Conservation (phyloP, 2,113 vertebrate genomes). For the Tragelaphus strepsiceros region DNA sequence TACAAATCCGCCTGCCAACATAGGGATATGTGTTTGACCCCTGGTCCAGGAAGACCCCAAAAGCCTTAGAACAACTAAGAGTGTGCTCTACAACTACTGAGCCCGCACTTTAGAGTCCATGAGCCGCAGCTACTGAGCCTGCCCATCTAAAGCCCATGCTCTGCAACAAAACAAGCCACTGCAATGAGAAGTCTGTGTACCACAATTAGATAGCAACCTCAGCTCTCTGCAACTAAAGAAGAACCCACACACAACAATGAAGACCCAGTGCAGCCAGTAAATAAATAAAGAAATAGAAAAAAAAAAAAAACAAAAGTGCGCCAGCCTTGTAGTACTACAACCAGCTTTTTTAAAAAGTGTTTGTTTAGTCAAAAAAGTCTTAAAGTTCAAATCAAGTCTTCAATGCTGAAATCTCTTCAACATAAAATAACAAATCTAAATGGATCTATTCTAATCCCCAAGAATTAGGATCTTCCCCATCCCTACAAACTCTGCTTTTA, state of each 20-base stretch:
- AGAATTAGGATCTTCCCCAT: not conserved
- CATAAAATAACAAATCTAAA: slow-evolving; percentile 3
- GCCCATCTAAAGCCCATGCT: not conserved
- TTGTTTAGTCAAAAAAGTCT: not conserved
- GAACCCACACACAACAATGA: not conserved
- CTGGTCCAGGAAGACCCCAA: not conserved
- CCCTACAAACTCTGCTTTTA: not conserved
- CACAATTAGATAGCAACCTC: not conserved
- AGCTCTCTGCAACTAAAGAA: not conserved
- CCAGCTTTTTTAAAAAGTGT: not conserved
- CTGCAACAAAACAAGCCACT: not conserved
- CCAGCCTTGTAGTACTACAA: not conserved
- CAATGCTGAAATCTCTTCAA: not conserved
- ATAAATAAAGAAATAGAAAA: not conserved
- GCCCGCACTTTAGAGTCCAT: not conserved
- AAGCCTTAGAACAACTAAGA: not conserved
- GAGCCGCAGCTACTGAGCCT: not conserved
- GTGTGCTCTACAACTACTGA: not conserved
- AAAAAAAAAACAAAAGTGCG: not conserved
- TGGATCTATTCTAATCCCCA: not conserved
- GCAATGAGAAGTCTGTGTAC: not conserved
- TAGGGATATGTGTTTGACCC: not conserved
- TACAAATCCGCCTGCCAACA: not conserved
- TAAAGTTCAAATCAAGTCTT: not conserved
- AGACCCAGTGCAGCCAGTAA: not conserved